A percentile compares a stretch with the other conserved stretches of the same genome.
Evolutionary conservation across 2,113 vertebrate genomes (phyloP).

Genomic region (Actenoides hombroni): DNA sequence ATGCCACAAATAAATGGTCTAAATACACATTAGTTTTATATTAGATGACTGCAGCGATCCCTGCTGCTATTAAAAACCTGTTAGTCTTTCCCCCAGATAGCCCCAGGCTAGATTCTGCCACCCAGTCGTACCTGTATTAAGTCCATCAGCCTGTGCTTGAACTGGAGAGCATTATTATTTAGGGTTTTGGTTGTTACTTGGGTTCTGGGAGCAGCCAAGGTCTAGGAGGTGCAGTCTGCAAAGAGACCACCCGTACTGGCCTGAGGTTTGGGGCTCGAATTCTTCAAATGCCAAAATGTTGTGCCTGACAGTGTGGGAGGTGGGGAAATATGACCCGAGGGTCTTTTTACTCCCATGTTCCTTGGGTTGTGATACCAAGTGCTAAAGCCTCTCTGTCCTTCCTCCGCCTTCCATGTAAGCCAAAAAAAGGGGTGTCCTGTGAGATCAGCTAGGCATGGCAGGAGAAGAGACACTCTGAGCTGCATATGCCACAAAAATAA

Average conservation of each 20-base stretch:
- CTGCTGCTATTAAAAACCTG: neutral
- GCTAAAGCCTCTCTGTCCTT: neutral
- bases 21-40: neutral
- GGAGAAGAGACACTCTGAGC: neutral
- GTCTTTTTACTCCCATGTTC: neutral
- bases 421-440: rapidly evolving
- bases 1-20: neutral
- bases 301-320: neutral
- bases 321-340: neutral
- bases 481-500: neutral
- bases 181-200: neutral
- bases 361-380: neutral
- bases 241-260: neutral
- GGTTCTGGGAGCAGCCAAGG: neutral
- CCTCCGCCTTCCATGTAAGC: neutral
- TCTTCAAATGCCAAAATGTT: neutral
- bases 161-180: neutral
- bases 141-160: neutral
- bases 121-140: neutral
- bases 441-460: neutral
- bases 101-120: neutral
- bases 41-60: neutral
- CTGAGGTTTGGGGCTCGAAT: neutral
- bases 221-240: neutral
- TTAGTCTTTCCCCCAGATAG: neutral